These are phyloP conservation scores for Lithosia quadra DNA, from an alignment of 2,888 invertebrate species.

Conservation along the genomic window DNA sequence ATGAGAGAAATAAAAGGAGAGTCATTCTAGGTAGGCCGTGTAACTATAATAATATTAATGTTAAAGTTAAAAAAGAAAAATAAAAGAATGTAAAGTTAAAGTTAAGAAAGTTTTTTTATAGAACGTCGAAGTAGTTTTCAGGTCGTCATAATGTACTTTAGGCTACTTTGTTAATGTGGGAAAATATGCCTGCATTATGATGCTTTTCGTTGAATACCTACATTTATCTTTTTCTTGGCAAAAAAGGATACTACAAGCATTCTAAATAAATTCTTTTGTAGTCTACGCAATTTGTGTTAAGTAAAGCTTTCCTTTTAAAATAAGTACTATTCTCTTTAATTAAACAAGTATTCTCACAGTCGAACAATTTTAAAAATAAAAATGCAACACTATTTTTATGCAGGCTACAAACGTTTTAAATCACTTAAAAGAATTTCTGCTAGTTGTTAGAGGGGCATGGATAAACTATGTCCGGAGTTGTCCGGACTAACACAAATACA, in stretches of 20 bases:
- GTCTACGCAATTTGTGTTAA: not conserved
- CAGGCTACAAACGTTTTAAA: constrained; percentile 44
- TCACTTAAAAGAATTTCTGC: constrained; percentile 46
- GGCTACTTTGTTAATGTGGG: not conserved
- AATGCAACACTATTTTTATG: constrained; percentile 35
- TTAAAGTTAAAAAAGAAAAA: too few species aligned
- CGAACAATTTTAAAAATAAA: constrained; percentile 21
- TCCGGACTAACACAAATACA: constrained; percentile 47
- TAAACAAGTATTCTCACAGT: constrained; percentile 10
- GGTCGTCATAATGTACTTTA: not conserved
- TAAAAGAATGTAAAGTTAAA: too few species aligned
- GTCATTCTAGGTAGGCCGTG: too few species aligned
- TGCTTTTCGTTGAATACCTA: not conserved
- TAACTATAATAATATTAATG: too few species aligned
- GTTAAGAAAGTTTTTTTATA: too few species aligned
- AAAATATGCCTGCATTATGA: not conserved
- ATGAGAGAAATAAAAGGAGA: too few species aligned
- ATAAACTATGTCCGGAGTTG: constrained; percentile 45
- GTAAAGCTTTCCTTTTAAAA: not conserved
- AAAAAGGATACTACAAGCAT: not conserved
- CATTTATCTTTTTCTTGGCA: not conserved
- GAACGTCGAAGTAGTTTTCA: too few species aligned
- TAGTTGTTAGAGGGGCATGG: constrained; percentile 38
- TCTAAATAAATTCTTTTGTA: constrained; percentile 4
- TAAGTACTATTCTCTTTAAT: constrained; percentile 12